Conservation (phyloP, 2,797 vertebrate species). For the Siniperca undulata region DNA sequence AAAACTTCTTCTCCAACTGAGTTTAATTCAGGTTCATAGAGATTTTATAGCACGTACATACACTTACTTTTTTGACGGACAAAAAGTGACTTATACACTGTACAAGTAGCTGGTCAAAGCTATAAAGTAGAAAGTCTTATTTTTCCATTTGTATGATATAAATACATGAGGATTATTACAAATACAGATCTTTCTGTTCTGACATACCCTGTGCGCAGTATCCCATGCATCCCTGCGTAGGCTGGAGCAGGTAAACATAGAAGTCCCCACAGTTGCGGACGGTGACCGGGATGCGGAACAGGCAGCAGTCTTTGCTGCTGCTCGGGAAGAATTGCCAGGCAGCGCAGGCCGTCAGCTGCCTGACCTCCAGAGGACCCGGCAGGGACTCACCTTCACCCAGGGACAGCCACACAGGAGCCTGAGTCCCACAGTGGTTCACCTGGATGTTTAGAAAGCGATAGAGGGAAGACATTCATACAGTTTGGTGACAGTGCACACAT, state of each 20-base stretch:
- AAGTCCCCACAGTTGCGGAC: conserved; percentile 92
- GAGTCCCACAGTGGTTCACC: conserved; percentile 94
- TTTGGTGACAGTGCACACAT: background rate
- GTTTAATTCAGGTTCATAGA: background rate
- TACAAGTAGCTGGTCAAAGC: background rate
- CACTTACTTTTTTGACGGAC: background rate
- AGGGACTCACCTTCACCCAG: conserved; percentile 87
- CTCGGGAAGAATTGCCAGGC: conserved; percentile 91
- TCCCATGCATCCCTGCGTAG: conserved; percentile 94
- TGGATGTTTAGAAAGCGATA: conserved; percentile 58
- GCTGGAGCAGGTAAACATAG: conserved; percentile 92
- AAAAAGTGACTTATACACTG: background rate
- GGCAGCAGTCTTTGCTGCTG: conserved; percentile 89
- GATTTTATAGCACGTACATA: background rate
- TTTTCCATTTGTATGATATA: background rate
- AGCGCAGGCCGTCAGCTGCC: conserved; percentile 90
- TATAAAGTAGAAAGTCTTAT: too few relatives aligned
- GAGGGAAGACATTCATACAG: background rate
- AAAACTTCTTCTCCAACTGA: background rate
- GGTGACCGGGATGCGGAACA: conserved; percentile 91
- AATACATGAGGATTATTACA: background rate
- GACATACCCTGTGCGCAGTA: conserved; percentile 92
- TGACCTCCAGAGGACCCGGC: conserved; percentile 87
- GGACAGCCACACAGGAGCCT: conserved; percentile 93
- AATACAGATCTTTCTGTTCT: background rate